These are phyloP conservation scores for Porites australiensis DNA, from an alignment of 64 coral and sea anemone species.

Conservation along the genomic window DNA sequence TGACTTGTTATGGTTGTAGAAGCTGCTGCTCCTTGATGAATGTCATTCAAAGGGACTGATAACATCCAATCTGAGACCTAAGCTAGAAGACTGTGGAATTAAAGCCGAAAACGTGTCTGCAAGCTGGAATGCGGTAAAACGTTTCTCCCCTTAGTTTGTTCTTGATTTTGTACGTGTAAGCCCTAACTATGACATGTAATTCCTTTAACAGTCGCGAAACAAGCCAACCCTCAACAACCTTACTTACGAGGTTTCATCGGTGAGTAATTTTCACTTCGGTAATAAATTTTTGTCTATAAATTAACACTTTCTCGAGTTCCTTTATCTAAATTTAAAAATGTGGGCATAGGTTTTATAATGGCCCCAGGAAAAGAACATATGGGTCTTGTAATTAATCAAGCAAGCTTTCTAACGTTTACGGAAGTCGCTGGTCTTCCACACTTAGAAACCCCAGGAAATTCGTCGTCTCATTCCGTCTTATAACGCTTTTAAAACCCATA, in stretches of 20 bases:
- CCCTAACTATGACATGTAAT: too few relatives aligned
- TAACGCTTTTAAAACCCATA: too few relatives aligned
- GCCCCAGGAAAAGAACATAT: too few relatives aligned
- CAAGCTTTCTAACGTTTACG: too few relatives aligned
- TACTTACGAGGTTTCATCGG: slow-evolving; percentile 77
- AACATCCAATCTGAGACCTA: slow-evolving; percentile 84
- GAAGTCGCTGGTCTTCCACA: too few relatives aligned
- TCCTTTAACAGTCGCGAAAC: slow-evolving; percentile 23
- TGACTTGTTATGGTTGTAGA: slow-evolving; percentile 35
- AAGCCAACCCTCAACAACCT: slow-evolving; percentile 84
- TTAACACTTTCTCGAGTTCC: too few relatives aligned
- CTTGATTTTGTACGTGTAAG: too few relatives aligned
- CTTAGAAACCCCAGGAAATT: too few relatives aligned
- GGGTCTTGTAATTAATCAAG: too few relatives aligned
- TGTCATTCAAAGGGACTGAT: slow-evolving; percentile 73
- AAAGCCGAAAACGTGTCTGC: slow-evolving; percentile 73
- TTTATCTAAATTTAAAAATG: not conserved
- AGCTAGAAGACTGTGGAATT: slow-evolving; percentile 91
- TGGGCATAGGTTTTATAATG: too few relatives aligned
- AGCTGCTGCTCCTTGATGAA: slow-evolving; percentile 76
- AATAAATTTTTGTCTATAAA: not conserved
- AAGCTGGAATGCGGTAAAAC: slow-evolving; percentile 64
- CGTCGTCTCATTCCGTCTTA: too few relatives aligned
- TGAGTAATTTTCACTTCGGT: not conserved
- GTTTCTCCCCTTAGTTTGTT: too few relatives aligned